Evolutionary conservation across 2,888 invertebrate species (phyloP).

Genomic region (Mesoligia furuncula): DNA sequence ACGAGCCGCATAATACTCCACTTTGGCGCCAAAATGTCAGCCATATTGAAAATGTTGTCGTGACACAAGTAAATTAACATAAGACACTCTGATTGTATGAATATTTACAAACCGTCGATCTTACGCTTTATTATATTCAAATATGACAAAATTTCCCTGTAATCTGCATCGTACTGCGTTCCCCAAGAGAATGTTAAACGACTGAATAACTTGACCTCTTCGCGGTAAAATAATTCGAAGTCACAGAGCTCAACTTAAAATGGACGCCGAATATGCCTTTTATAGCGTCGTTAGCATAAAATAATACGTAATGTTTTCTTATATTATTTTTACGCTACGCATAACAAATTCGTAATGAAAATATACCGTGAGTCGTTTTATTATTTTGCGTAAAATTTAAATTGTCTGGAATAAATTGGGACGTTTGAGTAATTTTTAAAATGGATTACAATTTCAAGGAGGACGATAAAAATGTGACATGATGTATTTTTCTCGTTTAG

Average conservation of each 20-base stretch:
- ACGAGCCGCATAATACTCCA: conserved; percentile 60
- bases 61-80: conserved; percentile 67
- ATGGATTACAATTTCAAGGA: conserved; percentile 54
- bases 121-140: conserved; percentile 69
- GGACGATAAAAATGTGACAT: conserved; percentile 56
- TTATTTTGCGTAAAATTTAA: conserved; percentile 59
- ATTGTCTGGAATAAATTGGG: conserved; percentile 46
- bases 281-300: conserved; percentile 64
- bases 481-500: conserved; percentile 52
- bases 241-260: conserved; percentile 38
- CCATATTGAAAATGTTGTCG: conserved; percentile 68
- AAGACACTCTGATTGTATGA: conserved; percentile 69
- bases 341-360: conserved; percentile 58
- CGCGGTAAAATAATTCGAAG: neutral
- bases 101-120: conserved; percentile 70
- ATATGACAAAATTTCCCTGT: conserved; percentile 67
- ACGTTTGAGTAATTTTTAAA: conserved; percentile 52
- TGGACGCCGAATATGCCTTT: conserved; percentile 38
- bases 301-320: conserved; percentile 54
- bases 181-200: conserved; percentile 53
- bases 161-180: conserved; percentile 61
- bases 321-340: conserved; percentile 58
- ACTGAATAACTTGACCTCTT: conserved; percentile 33
- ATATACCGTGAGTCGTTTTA: conserved; percentile 43
- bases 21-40: conserved; percentile 65